phyloP scores from a whole-genome alignment of 2,113 vertebrate genomes.

The Mirza zaza region DNA sequence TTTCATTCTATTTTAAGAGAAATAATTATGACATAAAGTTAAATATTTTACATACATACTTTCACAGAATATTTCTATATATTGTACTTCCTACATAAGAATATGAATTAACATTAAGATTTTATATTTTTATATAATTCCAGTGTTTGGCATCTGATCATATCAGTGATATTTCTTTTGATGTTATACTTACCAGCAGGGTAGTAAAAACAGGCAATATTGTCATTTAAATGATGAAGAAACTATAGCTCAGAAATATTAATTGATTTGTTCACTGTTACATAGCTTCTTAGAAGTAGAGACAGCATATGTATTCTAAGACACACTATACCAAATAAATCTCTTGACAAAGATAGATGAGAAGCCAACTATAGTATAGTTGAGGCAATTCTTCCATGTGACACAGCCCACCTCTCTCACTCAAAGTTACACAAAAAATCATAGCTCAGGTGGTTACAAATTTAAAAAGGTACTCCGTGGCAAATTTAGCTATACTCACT shows the following conservation, averaged over 20 bases:
- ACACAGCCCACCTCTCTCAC: accelerated
- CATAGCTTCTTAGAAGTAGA: neutral
- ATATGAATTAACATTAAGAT: neutral
- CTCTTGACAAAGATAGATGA: neutral
- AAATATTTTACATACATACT: neutral
- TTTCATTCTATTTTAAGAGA: constrained; percentile 20
- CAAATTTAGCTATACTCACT: neutral
- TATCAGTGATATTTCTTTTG: neutral
- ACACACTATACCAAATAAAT: neutral
- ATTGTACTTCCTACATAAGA: neutral
- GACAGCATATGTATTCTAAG: neutral
- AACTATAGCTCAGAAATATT: neutral
- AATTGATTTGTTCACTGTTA: neutral
- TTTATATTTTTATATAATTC: neutral
- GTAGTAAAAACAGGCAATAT: neutral
- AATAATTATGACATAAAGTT: neutral
- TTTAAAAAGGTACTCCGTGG: neutral
- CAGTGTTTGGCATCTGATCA: neutral
- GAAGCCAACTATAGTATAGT: neutral
- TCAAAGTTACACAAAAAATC: neutral
- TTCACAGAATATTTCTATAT: neutral
- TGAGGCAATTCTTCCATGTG: neutral
- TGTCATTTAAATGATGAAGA: neutral
- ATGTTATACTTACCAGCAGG: neutral
- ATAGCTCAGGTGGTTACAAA: neutral